These are phyloP conservation scores for Python bivittatus DNA, from an alignment of 2,113 vertebrate genomes.

Conservation along the genomic window DNA sequence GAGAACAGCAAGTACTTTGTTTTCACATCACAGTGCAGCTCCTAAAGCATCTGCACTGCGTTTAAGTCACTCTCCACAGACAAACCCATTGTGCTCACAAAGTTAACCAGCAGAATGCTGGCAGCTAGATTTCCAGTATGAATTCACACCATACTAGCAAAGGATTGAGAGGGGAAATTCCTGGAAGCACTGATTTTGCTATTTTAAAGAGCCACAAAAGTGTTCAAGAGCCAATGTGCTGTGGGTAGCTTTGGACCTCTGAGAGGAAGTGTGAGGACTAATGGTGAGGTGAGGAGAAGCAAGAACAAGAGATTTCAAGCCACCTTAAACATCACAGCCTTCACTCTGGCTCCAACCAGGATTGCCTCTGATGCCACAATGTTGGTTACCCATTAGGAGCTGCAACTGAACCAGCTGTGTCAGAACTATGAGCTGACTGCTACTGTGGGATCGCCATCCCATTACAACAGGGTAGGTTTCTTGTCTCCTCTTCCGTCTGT, in stretches of 20 bases:
- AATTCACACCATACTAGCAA: not conserved
- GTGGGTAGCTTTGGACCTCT: too few species aligned
- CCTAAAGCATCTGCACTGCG: not conserved
- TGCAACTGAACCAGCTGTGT: not conserved
- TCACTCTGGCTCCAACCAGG: not conserved
- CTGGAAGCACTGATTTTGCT: not conserved
- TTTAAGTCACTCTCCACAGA: not conserved
- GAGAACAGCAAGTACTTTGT: not conserved
- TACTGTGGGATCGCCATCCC: not conserved
- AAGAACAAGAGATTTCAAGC: not conserved
- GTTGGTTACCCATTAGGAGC: too few species aligned
- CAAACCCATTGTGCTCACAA: not conserved
- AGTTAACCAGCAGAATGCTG: rapidly evolving
- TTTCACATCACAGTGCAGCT: not conserved
- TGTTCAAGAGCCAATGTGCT: not conserved
- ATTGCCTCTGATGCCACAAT: not conserved
- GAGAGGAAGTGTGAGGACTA: not conserved
- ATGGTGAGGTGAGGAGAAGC: too few species aligned
- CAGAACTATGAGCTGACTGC: not conserved
- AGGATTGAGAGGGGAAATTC: not conserved
- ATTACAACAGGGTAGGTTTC: not conserved
- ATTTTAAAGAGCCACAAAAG: not conserved
- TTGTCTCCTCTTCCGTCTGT: not conserved
- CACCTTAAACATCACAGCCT: not conserved
- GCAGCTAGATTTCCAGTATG: not conserved